A percentile compares a stretch with the other conserved stretches of the same genome.
phyloP scores from a whole-genome alignment of 2,797 vertebrate genomes.

The Dromococcyx pavoninus region DNA sequence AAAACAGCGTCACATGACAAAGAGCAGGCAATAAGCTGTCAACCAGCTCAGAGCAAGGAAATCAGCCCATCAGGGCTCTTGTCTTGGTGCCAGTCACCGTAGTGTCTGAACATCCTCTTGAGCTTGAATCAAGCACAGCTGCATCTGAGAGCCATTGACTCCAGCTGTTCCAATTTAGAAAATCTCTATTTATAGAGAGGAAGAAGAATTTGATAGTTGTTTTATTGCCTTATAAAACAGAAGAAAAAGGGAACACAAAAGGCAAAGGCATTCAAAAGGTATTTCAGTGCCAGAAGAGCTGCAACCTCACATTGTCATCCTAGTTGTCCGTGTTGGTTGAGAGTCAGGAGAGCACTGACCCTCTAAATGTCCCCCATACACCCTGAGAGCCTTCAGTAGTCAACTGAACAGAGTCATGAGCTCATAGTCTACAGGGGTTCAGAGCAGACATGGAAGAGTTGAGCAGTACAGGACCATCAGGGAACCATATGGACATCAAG shows the following conservation, averaged over 20 bases:
- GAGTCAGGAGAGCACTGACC: neutral
- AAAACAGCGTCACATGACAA: neutral
- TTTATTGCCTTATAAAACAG: neutral
- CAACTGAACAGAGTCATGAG: neutral
- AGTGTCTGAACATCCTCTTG: neutral
- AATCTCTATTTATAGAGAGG: neutral
- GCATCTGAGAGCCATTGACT: neutral
- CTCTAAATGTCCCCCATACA: neutral
- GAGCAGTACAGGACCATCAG: neutral
- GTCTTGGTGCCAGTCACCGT: neutral
- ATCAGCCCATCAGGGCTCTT: neutral
- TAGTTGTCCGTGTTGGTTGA: neutral
- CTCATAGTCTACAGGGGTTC: neutral
- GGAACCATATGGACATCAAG: neutral
- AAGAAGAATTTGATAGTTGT: neutral
- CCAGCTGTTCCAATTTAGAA: neutral
- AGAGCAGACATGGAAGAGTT: neutral
- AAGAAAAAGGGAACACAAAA: neutral
- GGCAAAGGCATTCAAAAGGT: neutral
- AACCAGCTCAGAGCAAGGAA: neutral
- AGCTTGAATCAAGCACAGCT: slow-evolving; percentile 3
- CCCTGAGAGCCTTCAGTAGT: neutral
- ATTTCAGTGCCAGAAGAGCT: neutral
- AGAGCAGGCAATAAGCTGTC: neutral
- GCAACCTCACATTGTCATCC: neutral